A percentile compares a stretch with the other conserved stretches of the same genome.
Evolutionary conservation across 1,140 invertebrate species (phyloP).

Genomic region (Ips nitidus): DNA sequence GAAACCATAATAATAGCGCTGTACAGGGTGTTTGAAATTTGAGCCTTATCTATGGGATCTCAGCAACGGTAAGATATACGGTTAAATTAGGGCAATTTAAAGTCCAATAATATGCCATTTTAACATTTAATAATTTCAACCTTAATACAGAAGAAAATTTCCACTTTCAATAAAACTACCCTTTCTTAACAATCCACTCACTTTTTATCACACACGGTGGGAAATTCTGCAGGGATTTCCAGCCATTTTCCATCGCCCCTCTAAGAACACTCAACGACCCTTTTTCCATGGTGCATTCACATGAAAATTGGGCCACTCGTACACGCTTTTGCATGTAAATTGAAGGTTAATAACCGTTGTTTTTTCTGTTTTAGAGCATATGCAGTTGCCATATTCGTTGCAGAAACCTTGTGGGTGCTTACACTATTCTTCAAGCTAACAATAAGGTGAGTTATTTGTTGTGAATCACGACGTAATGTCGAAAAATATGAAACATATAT

Average conservation of each 20-base stretch:
- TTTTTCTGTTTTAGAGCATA: constrained; percentile 26
- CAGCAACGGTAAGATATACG: too few relatives aligned
- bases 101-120: too few relatives aligned
- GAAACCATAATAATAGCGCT: too few relatives aligned
- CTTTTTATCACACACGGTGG: background rate
- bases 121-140: too few relatives aligned
- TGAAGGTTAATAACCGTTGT: background rate
- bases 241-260: constrained; percentile 8
- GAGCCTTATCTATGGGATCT: too few relatives aligned
- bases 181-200: constrained; percentile 11
- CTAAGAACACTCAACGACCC: constrained; percentile 4
- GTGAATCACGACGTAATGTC: background rate
- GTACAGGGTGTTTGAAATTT: too few relatives aligned
- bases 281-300: constrained; percentile 5
- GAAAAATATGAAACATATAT: constrained; percentile 4
- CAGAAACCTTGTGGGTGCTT: constrained; percentile 29
- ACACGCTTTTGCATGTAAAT: constrained; percentile 12
- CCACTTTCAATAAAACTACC: too few relatives aligned
- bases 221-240: constrained; percentile 12
- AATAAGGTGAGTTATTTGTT: constrained; percentile 25
- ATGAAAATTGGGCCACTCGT: constrained; percentile 15
- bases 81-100: too few relatives aligned
- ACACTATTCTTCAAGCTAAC: constrained; percentile 31
- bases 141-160: too few relatives aligned
- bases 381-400: constrained; percentile 17